phyloP scores from a whole-genome alignment of 92 coral and sea anemone species.

The Chrysogorgia sp. region DNA sequence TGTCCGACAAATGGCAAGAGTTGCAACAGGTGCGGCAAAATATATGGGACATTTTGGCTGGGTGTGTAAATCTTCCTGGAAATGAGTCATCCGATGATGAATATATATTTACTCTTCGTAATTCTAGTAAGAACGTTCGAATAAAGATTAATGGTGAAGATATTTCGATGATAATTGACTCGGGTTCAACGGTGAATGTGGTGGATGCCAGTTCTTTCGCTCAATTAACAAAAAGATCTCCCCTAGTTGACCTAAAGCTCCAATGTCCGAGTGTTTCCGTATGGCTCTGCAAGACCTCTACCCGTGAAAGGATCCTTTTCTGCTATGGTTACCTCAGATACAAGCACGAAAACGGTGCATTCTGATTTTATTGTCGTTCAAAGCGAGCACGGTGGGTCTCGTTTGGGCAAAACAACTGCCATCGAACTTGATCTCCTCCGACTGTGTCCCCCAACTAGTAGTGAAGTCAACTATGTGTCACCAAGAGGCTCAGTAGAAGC shows the following conservation, averaged over 20 bases:
- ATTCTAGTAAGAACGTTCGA: slow-evolving; percentile 22
- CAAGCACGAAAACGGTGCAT: background rate
- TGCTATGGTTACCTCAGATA: background rate
- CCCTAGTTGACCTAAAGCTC: slow-evolving; percentile 3
- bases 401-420: slow-evolving; percentile 15
- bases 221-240: background rate
- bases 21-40: slow-evolving; percentile 45
- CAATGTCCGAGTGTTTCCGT: slow-evolving; percentile 35
- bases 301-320: slow-evolving; percentile 16
- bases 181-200: slow-evolving; percentile 45
- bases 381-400: slow-evolving; percentile 4
- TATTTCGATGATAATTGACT: slow-evolving; percentile 46
- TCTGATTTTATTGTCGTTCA: slow-evolving; percentile 21
- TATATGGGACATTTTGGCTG: slow-evolving; percentile 42
- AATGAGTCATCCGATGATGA: slow-evolving; percentile 37
- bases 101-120: slow-evolving; percentile 43
- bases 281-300: slow-evolving; percentile 35
- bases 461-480: slow-evolving; percentile 6
- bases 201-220: background rate
- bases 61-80: slow-evolving; percentile 22
- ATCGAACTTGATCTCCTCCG: slow-evolving; percentile 6
- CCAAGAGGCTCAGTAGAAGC: background rate
- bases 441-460: slow-evolving; percentile 10
- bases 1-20: slow-evolving; percentile 41
- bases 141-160: slow-evolving; percentile 32